These are phyloP conservation scores for Lucinisca nassula DNA, from an alignment of 2,888 invertebrate species.

Conservation along the genomic window DNA sequence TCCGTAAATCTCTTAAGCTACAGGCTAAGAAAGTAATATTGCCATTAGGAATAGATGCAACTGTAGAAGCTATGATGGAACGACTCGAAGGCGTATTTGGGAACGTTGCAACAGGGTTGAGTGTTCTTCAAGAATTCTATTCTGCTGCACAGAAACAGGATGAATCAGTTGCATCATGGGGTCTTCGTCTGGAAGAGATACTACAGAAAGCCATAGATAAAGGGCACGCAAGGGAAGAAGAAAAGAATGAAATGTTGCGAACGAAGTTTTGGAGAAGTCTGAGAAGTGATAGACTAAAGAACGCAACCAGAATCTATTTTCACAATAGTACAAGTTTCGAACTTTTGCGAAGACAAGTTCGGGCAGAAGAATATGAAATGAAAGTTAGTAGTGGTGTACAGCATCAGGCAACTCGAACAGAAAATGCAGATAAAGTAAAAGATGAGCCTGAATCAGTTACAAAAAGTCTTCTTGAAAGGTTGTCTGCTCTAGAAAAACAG, in stretches of 20 bases:
- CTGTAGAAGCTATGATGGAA: background rate
- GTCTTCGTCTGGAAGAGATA: background rate
- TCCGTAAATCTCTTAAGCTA: too few species aligned
- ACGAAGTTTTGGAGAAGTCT: background rate
- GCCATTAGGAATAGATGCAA: background rate
- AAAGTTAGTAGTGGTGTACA: background rate
- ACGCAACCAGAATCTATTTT: background rate
- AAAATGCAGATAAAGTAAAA: background rate
- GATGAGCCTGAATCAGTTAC: background rate
- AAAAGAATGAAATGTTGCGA: background rate
- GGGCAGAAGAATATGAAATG: background rate
- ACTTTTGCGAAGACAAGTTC: too few species aligned
- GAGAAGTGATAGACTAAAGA: background rate
- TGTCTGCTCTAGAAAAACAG: background rate
- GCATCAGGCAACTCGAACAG: background rate
- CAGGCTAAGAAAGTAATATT: too few species aligned
- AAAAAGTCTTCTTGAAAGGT: background rate
- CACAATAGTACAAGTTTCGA: background rate
- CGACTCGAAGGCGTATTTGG: background rate
- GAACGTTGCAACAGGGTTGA: too few species aligned
- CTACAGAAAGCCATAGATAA: background rate
- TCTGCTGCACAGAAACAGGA: background rate
- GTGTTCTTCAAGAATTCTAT: background rate
- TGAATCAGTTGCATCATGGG: background rate
- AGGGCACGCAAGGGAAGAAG: background rate